These are phyloP conservation scores for Piscicola geometra DNA, from an alignment of 2,888 invertebrate genomes.

Conservation along the genomic window DNA sequence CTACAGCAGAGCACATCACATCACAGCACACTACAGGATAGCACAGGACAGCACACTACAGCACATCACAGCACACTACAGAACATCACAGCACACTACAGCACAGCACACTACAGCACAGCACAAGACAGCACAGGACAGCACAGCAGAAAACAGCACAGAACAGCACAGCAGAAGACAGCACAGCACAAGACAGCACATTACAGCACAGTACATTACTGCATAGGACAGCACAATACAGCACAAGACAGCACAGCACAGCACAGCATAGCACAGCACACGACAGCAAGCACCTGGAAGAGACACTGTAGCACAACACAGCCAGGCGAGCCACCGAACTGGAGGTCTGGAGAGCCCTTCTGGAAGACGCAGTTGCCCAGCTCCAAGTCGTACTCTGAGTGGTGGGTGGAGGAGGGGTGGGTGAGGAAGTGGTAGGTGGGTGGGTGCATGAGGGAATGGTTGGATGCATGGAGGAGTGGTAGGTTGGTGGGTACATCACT, in stretches of 20 bases:
- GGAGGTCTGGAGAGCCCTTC: conserved; percentile 23
- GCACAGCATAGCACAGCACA: neutral
- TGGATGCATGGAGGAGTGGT: too few species aligned
- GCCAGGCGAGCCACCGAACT: conserved; percentile 27
- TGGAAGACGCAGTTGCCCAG: conserved; percentile 22
- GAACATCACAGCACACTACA: neutral
- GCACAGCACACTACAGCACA: neutral
- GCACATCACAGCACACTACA: conserved; percentile 7
- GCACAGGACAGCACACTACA: neutral
- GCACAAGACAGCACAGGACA: neutral
- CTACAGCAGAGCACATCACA: too few species aligned
- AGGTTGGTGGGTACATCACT: too few species aligned
- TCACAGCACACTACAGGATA: too few species aligned
- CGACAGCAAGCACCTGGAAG: neutral
- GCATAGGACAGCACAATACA: neutral
- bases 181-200: neutral
- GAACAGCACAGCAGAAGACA: neutral
- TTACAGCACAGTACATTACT: conserved; percentile 4
- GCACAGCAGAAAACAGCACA: neutral
- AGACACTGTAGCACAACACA: conserved; percentile 30
- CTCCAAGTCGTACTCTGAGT: conserved; percentile 21
- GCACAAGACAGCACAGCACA: neutral
- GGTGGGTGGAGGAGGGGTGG: neutral
- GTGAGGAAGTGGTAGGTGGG: neutral
- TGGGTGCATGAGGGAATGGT: too few species aligned